These are phyloP conservation scores for Linurgus olivaceus DNA, from an alignment of 2,797 vertebrate genomes.

Conservation along the genomic window DNA sequence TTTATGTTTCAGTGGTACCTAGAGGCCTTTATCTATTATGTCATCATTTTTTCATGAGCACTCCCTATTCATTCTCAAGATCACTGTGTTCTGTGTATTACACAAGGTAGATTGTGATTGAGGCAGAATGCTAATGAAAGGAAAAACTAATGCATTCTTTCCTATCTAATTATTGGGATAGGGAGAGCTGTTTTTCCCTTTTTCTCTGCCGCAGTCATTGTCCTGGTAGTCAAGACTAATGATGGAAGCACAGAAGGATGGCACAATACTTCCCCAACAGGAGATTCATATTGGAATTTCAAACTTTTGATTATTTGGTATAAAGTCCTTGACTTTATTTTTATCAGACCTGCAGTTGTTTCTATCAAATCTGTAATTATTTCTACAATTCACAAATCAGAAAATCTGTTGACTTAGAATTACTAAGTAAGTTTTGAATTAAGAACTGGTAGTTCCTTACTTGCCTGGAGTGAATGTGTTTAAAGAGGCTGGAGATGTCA, in stretches of 20 bases:
- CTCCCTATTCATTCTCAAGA: background rate
- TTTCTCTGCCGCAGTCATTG: background rate
- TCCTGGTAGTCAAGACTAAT: background rate
- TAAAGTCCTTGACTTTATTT: background rate
- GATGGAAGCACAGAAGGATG: background rate
- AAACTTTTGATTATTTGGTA: background rate
- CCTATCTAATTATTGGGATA: background rate
- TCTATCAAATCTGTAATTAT: background rate
- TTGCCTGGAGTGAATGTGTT: background rate
- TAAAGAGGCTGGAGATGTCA: background rate
- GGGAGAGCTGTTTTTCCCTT: background rate
- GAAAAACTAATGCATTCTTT: background rate
- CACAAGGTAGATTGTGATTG: background rate
- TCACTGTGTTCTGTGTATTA: background rate
- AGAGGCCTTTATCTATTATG: background rate
- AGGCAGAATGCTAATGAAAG: background rate
- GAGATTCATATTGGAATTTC: background rate
- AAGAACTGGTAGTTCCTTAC: background rate
- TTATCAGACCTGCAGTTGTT: background rate
- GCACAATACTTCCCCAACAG: background rate
- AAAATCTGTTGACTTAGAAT: background rate
- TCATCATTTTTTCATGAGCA: background rate
- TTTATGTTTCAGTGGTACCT: background rate
- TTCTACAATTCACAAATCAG: background rate
- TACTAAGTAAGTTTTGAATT: background rate